Evolutionary conservation across 2,888 invertebrate species (phyloP), one percentile per base, ranked within the genome.

Genomic region (Hoplodrina ambigua): DNA sequence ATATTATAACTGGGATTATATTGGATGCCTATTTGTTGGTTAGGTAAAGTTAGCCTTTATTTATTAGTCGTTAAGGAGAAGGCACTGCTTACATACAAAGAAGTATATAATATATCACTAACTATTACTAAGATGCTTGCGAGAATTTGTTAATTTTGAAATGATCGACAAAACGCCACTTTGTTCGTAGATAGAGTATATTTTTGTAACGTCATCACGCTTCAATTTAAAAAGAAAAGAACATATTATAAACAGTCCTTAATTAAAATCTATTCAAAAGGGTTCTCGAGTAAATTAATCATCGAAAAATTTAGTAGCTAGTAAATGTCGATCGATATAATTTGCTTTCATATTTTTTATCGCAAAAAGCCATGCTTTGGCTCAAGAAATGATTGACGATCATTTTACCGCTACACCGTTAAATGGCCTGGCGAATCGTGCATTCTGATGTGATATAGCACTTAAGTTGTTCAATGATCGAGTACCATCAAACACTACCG

Each of bases 351-450:
- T 72, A 58, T 56, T 58, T 63, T 64, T 33, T 44, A 61, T 50
- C 15, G 62, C 25, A 60, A 64, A 69, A 62, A 37, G 3, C 54
- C 33, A 60, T 52, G 33, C 30, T n/a, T 60, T 50, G 20, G 37
- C 53, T n/a, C 20, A 20, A 67, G 57, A 65, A 63, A 70, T 80
- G 67, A 82, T 73, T 69, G 56, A 75, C 60, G 72, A 82, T 61
- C 53, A 25, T 58, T 60, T 65, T 69, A 61, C 65, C 56, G 69
- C 46, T 60, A 58, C 25, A 53, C 53, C 41, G 61, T 68, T 69
- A 72, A 77, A 77, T 68, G 41, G 69, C 61, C 57, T 67, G 57
- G 57, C 50, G 53, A 69, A 68, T 69, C 79, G 64, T 68, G 67
- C 62, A 60, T 77, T 77, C 54, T 60, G 68, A 74, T 68, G 63